A percentile compares a stretch with the other conserved stretches of the same genome.
These are phyloP conservation scores for Erythrolamprus reginae DNA, from an alignment of 2,113 vertebrate genomes.

Conservation along the genomic window DNA sequence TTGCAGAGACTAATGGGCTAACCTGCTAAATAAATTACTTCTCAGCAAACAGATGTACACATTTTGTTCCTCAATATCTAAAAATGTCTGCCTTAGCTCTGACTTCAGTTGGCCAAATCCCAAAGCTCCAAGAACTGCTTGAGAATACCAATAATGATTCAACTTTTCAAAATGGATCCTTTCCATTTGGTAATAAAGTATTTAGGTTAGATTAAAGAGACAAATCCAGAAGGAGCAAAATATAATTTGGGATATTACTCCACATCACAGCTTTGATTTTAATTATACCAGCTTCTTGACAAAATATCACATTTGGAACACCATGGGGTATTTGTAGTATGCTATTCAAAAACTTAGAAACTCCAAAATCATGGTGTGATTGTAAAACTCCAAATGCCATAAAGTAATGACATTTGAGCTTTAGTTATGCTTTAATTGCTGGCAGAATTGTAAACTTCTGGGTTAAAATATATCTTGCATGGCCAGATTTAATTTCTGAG, in stretches of 20 bases:
- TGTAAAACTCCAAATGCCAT: neutral
- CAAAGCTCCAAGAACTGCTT: neutral
- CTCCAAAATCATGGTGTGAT: neutral
- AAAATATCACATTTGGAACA: neutral
- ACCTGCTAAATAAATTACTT: neutral
- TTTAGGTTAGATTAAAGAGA: neutral
- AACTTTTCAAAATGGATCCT: neutral
- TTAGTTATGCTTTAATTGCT: neutral
- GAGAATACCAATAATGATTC: neutral
- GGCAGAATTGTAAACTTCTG: neutral
- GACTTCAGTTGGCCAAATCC: neutral
- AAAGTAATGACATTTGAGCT: neutral
- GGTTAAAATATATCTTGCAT: neutral
- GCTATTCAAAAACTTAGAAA: neutral
- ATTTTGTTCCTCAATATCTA: neutral
- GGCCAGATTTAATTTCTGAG: neutral
- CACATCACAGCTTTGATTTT: neutral
- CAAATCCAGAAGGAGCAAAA: neutral
- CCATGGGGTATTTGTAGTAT: neutral
- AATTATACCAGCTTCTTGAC: neutral
- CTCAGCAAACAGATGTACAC: neutral
- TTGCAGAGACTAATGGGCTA: neutral
- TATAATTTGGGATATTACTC: neutral
- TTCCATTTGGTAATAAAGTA: neutral
- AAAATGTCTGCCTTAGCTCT: neutral